phyloP scores from a whole-genome alignment of 2,888 invertebrate genomes.

The Osmoderma eremita region DNA sequence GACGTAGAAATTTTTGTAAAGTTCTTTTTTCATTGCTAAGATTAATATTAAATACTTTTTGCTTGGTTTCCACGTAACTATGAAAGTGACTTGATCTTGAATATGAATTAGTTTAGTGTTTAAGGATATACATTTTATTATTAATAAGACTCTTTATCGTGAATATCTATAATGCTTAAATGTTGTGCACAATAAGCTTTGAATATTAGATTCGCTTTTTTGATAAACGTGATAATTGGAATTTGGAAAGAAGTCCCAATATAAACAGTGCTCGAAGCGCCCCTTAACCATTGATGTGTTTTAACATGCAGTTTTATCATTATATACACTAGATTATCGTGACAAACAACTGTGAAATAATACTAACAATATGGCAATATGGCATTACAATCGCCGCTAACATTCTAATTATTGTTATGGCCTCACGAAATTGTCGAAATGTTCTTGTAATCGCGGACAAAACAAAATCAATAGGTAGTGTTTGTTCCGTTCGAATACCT shows the following conservation, averaged over 20 bases:
- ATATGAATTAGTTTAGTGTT: neutral
- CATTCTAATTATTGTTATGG: slow-evolving; percentile 12
- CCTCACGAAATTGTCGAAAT: slow-evolving; percentile 14
- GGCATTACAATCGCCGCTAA: slow-evolving; percentile 3
- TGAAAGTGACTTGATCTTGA: no score
- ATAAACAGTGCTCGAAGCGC: neutral
- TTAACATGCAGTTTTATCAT: slow-evolving; percentile 22
- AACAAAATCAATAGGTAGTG: slow-evolving; percentile 35
- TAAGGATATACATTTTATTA: neutral
- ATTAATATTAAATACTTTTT: no score
- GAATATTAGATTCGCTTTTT: neutral
- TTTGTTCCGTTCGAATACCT: slow-evolving; percentile 14
- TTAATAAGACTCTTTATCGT: neutral
- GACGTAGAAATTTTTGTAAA: no score
- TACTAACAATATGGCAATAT: slow-evolving; percentile 29
- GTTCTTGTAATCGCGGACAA: slow-evolving; percentile 27
- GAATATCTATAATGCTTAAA: neutral
- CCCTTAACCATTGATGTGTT: neutral
- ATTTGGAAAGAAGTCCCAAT: neutral
- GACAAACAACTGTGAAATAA: slow-evolving; percentile 24
- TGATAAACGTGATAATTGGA: no score
- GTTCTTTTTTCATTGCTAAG: no score
- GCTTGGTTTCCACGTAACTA: no score
- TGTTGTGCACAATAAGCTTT: neutral
- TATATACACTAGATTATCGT: slow-evolving; percentile 32